Conservation (phyloP, 2,113 vertebrate species). For the Cricetomys ansorgei region DNA sequence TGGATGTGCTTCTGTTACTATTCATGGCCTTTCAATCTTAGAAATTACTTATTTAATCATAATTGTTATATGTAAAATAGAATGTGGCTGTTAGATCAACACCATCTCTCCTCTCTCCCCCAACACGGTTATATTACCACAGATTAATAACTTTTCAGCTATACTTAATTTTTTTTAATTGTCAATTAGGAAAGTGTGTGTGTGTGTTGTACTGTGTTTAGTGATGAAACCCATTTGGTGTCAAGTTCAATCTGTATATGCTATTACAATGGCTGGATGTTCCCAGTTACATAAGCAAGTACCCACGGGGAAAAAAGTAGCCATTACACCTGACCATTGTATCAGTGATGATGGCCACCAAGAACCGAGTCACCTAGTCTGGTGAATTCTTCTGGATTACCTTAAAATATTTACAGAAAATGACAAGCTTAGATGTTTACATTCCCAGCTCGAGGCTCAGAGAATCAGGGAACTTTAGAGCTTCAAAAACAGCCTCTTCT, state of each 20-base stretch:
- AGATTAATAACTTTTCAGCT: not conserved
- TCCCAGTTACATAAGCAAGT: not conserved
- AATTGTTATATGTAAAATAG: not conserved
- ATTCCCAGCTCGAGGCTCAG: not conserved
- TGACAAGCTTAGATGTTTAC: not conserved
- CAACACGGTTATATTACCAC: not conserved
- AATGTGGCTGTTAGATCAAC: not conserved
- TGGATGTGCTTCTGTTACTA: not conserved
- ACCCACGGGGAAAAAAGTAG: not conserved
- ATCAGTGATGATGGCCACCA: not conserved
- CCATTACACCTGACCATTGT: not conserved
- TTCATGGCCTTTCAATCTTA: constrained; percentile 37
- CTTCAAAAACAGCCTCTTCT: not conserved
- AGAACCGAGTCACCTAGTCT: too few relatives aligned
- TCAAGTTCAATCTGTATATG: not conserved
- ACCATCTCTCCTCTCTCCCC: not conserved
- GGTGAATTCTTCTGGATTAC: not conserved
- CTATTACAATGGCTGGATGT: not conserved
- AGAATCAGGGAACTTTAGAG: not conserved
- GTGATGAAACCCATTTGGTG: not conserved
- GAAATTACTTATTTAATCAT: not conserved
- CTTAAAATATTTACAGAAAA: not conserved
- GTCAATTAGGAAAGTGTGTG: not conserved
- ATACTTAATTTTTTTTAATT: not conserved
- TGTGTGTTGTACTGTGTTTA: not conserved